Evolutionary conservation across 2,888 invertebrate genomes (phyloP).

Genomic region (Eupithecia exiguata): DNA sequence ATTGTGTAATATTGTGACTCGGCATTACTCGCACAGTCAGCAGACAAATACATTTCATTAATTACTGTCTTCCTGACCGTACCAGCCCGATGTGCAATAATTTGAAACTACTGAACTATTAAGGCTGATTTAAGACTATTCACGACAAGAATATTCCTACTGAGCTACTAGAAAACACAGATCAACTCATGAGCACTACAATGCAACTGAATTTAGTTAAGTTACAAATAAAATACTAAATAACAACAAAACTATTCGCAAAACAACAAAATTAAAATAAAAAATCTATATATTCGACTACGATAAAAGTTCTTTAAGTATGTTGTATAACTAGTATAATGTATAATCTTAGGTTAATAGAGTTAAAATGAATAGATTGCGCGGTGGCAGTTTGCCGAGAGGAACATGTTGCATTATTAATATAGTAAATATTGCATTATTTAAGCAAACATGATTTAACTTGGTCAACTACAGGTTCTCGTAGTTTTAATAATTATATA

Average conservation of each 20-base stretch:
- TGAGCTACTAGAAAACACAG: constrained; percentile 20
- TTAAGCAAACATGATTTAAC: background rate
- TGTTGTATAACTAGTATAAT: constrained; percentile 58
- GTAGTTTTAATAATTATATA: background rate
- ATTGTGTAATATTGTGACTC: constrained; percentile 27
- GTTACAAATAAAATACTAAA: constrained; percentile 79
- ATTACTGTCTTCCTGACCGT: constrained; percentile 18
- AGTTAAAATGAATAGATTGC: constrained; percentile 54
- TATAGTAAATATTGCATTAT: background rate
- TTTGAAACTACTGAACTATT: constrained; percentile 33
- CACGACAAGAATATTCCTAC: constrained; percentile 28
- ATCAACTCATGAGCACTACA: constrained; percentile 24
- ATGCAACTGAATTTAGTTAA: constrained; percentile 51
- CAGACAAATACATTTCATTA: background rate
- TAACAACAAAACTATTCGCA: constrained; percentile 79
- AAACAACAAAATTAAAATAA: constrained; percentile 63
- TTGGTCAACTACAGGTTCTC: background rate
- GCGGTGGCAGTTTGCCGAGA: constrained; percentile 40
- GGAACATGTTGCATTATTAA: constrained; percentile 6
- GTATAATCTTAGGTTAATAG: constrained; percentile 65
- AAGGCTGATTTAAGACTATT: constrained; percentile 39
- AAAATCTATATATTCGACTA: constrained; percentile 71
- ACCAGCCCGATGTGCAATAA: constrained; percentile 26
- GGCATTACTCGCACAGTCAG: constrained; percentile 19
- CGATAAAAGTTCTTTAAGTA: constrained; percentile 62